phyloP scores from a whole-genome alignment of 2,888 invertebrate species.

The Pseudanteris insignis region DNA sequence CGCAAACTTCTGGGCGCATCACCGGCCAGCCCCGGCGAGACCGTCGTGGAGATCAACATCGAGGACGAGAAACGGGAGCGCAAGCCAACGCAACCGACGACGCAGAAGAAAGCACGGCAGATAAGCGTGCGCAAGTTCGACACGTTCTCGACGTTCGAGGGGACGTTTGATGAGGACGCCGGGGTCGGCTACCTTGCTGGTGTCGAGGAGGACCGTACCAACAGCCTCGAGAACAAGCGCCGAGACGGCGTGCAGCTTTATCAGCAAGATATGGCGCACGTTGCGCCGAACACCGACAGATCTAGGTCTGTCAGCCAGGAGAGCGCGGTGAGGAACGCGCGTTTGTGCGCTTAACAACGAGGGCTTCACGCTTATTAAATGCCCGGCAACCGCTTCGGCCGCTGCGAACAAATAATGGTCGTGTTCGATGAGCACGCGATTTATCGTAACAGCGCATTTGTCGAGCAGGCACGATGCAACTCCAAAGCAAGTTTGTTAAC shows the following conservation, averaged over 20 bases:
- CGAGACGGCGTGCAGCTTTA: constrained; percentile 25
- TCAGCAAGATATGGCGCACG: constrained; percentile 47
- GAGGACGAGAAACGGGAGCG: constrained; percentile 47
- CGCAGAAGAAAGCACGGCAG: constrained; percentile 48
- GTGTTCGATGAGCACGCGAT: too few relatives aligned
- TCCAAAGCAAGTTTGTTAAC: too few relatives aligned
- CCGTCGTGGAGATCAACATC: constrained; percentile 50
- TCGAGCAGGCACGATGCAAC: too few relatives aligned
- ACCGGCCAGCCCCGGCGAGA: constrained; percentile 52
- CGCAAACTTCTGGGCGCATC: constrained; percentile 54
- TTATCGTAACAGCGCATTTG: too few relatives aligned
- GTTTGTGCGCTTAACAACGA: too few relatives aligned
- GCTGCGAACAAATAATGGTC: too few relatives aligned
- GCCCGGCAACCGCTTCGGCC: too few relatives aligned
- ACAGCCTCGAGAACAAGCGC: constrained; percentile 47
- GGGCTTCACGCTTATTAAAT: too few relatives aligned
- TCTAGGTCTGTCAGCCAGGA: constrained; percentile 52
- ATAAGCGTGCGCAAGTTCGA: constrained; percentile 61
- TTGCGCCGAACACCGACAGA: constrained; percentile 47
- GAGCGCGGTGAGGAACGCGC: constrained; percentile 52
- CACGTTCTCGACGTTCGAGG: constrained; percentile 61
- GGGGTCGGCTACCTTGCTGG: constrained; percentile 56
- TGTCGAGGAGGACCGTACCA: constrained; percentile 54
- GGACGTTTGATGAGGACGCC: constrained; percentile 59
- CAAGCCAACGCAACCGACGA: constrained; percentile 25